Evolutionary conservation across 1,140 invertebrate species (phyloP).

Genomic region (Physella acuta): DNA sequence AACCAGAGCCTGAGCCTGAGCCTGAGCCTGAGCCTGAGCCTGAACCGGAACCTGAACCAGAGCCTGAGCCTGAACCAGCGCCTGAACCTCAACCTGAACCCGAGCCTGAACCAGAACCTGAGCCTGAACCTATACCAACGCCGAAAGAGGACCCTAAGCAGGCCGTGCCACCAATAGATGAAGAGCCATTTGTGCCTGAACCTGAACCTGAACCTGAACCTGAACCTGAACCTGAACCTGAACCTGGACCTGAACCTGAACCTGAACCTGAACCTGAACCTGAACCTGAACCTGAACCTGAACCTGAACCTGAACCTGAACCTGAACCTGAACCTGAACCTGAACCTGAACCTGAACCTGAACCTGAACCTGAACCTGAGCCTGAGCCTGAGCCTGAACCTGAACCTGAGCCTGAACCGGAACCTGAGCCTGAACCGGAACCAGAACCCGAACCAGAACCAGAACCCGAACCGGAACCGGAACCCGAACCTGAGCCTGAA

Average conservation of each 20-base stretch:
- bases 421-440: conserved; percentile 6
- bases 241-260: conserved; percentile 4
- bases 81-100: conserved; percentile 29
- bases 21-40: conserved; percentile 31
- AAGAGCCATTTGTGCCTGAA: background rate
- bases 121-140: conserved; percentile 7
- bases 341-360: background rate
- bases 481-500: conserved; percentile 12
- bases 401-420: background rate
- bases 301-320: background rate
- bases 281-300: background rate
- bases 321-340: background rate
- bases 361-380: background rate
- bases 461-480: conserved; percentile 26
- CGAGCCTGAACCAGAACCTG: conserved; percentile 28
- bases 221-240: background rate
- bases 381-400: background rate
- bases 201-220: conserved; percentile 4
- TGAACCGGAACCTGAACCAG: conserved; percentile 29
- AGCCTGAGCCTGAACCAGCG: conserved; percentile 19
- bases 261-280: background rate
- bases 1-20: conserved; percentile 30
- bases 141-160: conserved; percentile 2
- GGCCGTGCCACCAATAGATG: too few species aligned
- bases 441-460: conserved; percentile 29